Evolutionary conservation across 2,797 vertebrate species (phyloP).

Genomic region (Crenuchus spilurus): DNA sequence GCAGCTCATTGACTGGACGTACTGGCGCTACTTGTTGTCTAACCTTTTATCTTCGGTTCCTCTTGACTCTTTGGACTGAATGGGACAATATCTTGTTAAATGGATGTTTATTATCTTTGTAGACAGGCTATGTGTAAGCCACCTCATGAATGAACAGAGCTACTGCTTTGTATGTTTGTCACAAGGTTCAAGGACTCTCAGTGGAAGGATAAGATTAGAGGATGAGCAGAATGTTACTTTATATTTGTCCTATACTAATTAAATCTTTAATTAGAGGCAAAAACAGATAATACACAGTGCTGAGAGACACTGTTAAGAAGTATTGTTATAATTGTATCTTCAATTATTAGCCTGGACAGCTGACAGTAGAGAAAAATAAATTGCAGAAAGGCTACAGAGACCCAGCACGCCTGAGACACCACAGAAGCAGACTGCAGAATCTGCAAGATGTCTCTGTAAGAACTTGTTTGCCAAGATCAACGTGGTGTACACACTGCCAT

Average conservation of each 20-base stretch:
- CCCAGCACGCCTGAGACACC: not conserved
- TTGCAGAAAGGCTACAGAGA: not conserved
- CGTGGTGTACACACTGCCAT: conserved; percentile 3
- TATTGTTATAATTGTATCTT: not conserved
- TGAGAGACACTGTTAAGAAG: conserved; percentile 1
- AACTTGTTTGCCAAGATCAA: conserved; percentile 30
- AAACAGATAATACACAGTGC: not conserved
- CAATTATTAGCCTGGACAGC: not conserved
- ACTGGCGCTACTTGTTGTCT: conserved; percentile 28
- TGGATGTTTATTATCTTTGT: conserved; percentile 17
- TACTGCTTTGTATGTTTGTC: conserved; percentile 1
- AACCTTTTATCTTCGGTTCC: conserved; percentile 16
- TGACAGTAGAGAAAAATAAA: not conserved
- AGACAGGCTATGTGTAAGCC: not conserved
- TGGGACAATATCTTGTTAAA: conserved; percentile 17
- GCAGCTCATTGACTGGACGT: conserved; percentile 50
- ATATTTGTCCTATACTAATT: too few species aligned
- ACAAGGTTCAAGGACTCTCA: not conserved
- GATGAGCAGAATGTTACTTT: too few species aligned
- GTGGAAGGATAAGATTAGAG: not conserved
- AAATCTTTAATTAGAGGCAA: too few species aligned
- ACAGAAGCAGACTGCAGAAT: not conserved
- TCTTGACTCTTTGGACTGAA: conserved; percentile 28
- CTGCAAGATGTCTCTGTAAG: conserved; percentile 3
- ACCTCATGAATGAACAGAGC: conserved; percentile 31